Evolutionary conservation across 2,888 invertebrate genomes (phyloP).

Genomic region (Tipula vernalis): DNA sequence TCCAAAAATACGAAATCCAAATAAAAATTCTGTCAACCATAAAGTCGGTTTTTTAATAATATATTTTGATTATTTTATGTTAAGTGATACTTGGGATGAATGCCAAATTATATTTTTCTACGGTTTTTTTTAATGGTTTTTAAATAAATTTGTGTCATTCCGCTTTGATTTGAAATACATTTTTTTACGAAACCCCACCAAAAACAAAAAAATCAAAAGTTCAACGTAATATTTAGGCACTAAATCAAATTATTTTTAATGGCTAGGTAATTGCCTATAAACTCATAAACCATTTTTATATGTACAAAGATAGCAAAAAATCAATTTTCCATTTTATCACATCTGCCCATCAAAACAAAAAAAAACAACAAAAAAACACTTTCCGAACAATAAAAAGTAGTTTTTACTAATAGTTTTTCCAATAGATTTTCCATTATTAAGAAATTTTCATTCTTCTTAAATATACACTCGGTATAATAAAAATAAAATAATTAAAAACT

Average conservation of each 20-base stretch:
- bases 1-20: not conserved
- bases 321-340: not conserved
- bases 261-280: not conserved
- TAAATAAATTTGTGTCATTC: not conserved
- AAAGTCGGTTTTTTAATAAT: not conserved
- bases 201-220: not conserved
- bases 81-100: conserved; percentile 8
- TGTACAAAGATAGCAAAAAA: not conserved
- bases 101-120: not conserved
- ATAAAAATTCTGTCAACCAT: not conserved
- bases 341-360: not conserved
- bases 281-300: not conserved
- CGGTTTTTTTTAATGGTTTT: not conserved
- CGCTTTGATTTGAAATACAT: not conserved
- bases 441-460: not conserved
- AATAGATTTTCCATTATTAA: not conserved
- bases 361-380: not conserved
- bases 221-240: not conserved
- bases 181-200: not conserved
- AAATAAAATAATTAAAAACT: not conserved
- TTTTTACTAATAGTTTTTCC: not conserved
- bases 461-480: not conserved
- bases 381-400: not conserved
- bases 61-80: conserved; percentile 5
- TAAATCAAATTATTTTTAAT: not conserved